Conservation (phyloP, 1,140 invertebrate species). For the Aphelinus certus region DNA sequence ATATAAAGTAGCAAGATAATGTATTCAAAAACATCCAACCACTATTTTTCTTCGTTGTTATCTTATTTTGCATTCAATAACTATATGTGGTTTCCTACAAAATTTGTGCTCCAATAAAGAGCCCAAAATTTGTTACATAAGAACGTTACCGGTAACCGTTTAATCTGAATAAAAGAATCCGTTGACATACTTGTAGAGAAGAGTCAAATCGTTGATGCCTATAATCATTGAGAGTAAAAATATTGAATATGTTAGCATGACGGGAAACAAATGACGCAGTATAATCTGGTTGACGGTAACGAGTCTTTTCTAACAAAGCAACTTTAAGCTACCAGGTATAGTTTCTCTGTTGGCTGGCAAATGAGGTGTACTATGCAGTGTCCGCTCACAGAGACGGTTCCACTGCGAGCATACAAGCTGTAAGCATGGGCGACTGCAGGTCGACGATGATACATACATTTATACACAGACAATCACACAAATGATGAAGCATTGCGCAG, state of each 20-base stretch:
- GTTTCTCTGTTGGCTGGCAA: slow-evolving; percentile 6
- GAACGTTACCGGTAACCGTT: not conserved
- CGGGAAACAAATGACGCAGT: too few relatives aligned
- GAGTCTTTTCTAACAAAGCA: slow-evolving; percentile 2
- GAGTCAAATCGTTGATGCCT: too few relatives aligned
- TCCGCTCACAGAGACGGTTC: too few relatives aligned
- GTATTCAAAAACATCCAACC: too few relatives aligned
- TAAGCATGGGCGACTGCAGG: slow-evolving; percentile 61
- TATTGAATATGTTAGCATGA: too few relatives aligned
- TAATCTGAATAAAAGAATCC: too few relatives aligned
- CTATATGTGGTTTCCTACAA: too few relatives aligned
- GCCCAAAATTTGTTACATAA: not conserved
- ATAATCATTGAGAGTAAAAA: too few relatives aligned
- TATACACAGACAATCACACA: not conserved
- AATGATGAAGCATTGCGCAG: slow-evolving; percentile 52
- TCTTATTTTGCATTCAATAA: too few relatives aligned
- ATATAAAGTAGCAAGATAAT: not conserved
- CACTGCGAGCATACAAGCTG: slow-evolving; percentile 37
- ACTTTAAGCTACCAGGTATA: slow-evolving; percentile 1
- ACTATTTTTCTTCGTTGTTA: too few relatives aligned
- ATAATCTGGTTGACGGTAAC: slow-evolving; percentile 12
- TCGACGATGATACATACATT: slow-evolving; percentile 43
- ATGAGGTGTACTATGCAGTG: not conserved
- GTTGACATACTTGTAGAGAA: too few relatives aligned
- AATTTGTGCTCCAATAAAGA: too few relatives aligned